Conservation (phyloP, 35 echinoderm and acorn worm genomes). For the Ophioderma brevispina region DNA sequence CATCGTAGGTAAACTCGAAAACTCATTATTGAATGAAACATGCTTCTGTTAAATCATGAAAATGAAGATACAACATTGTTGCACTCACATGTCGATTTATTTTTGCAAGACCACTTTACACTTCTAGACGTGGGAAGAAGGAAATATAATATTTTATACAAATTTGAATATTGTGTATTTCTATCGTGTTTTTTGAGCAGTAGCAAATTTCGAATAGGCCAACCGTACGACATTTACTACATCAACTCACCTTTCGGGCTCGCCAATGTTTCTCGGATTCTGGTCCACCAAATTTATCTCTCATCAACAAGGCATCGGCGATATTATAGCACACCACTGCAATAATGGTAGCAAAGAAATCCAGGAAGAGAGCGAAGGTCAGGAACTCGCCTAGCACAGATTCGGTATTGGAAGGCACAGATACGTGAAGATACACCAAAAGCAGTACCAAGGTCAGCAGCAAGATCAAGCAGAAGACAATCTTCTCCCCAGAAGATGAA, state of each 20-base stretch:
- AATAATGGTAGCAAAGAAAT: not conserved
- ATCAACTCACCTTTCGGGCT: not conserved
- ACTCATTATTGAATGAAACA: too few species aligned
- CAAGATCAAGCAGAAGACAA: not conserved
- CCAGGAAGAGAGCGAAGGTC: not conserved
- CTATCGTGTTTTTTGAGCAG: too few species aligned
- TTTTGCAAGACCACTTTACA: too few species aligned
- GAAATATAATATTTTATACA: too few species aligned
- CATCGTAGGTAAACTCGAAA: too few species aligned
- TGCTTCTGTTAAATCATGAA: too few species aligned
- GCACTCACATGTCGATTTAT: too few species aligned
- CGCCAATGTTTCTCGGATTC: not conserved
- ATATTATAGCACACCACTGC: not conserved
- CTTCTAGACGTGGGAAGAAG: too few species aligned
- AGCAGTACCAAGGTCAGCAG: not conserved
- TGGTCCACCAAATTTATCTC: not conserved
- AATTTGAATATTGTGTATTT: too few species aligned
- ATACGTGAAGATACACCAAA: not conserved
- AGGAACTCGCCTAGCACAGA: not conserved
- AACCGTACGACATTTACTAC: not conserved
- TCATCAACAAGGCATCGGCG: not conserved
- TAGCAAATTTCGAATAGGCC: too few species aligned
- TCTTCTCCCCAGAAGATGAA: not conserved
- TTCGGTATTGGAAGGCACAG: not conserved
- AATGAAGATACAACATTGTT: too few species aligned